Conservation (phyloP, 2,797 vertebrate species). For the Notolabrus celidotus region DNA sequence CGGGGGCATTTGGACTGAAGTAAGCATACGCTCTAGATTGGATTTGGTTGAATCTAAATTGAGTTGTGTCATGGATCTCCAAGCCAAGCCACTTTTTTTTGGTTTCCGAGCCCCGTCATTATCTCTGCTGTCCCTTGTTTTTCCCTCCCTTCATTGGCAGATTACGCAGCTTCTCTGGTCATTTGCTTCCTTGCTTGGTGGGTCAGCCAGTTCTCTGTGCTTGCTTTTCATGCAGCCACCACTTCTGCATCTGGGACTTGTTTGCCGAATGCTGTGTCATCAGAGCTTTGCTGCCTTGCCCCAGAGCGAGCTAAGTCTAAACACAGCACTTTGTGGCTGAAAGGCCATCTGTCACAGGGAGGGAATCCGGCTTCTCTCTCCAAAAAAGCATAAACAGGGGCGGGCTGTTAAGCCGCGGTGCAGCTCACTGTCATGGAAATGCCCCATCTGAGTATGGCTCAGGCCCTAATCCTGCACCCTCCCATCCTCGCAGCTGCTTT, state of each 20-base stretch:
- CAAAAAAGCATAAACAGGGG: conserved; percentile 86
- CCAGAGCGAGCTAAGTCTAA: conserved; percentile 84
- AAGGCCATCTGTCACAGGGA: conserved; percentile 86
- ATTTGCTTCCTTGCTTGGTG: conserved; percentile 68
- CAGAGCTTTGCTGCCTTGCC: conserved; percentile 80
- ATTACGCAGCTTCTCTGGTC: conserved; percentile 67
- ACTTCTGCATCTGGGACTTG: conserved; percentile 80
- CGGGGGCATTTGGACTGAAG: conserved; percentile 57
- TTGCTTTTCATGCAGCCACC: conserved; percentile 61
- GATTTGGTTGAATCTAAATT: conserved; percentile 68
- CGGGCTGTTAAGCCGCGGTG: conserved; percentile 79
- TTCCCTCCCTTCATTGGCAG: conserved; percentile 38
- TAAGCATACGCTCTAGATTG: conserved; percentile 67
- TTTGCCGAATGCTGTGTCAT: conserved; percentile 85
- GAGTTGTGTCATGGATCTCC: conserved; percentile 74
- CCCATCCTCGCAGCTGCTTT: conserved; percentile 83
- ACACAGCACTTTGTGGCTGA: conserved; percentile 85
- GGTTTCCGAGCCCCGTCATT: conserved; percentile 72
- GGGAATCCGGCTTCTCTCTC: conserved; percentile 83
- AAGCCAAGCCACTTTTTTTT: conserved; percentile 69
- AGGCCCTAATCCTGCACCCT: conserved; percentile 83
- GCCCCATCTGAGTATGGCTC: conserved; percentile 82
- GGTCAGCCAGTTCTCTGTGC: conserved; percentile 75
- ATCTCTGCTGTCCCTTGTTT: conserved; percentile 69
- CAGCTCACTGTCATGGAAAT: conserved; percentile 87